Percentiles rank a stretch among this genome's conserved stretches.
These are phyloP conservation scores for Daubentonia madagascariensis DNA, from an alignment of 2,113 vertebrate genomes.

Conservation along the genomic window DNA sequence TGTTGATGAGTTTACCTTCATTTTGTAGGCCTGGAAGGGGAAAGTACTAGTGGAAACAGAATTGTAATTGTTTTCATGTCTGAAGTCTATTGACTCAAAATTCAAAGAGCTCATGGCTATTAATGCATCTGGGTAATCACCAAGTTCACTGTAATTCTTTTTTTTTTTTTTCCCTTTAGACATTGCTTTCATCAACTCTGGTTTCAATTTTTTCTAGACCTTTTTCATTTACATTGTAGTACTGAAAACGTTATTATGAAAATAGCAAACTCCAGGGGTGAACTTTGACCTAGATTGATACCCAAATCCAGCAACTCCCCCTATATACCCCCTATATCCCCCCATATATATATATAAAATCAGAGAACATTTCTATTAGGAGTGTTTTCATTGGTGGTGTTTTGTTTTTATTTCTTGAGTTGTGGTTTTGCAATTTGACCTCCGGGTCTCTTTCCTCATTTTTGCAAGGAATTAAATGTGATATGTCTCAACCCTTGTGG, in stretches of 20 bases:
- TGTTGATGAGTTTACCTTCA: not conserved
- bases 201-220: not conserved
- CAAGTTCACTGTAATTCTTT: not conserved
- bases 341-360: not conserved
- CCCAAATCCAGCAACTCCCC: not conserved
- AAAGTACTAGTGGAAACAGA: not conserved
- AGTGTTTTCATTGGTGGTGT: slow-evolving; percentile 19
- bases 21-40: not conserved
- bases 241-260: slow-evolving; percentile 13
- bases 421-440: slow-evolving; percentile 55
- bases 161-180: not conserved
- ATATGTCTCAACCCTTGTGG: not conserved
- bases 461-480: slow-evolving; percentile 49
- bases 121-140: not conserved
- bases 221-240: not conserved
- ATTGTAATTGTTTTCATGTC: not conserved
- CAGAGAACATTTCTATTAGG: slow-evolving; percentile 16
- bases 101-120: not conserved
- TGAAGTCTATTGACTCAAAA: not conserved
- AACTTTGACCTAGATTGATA: slow-evolving; percentile 12
- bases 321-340: too few species aligned
- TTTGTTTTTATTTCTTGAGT: slow-evolving; percentile 56
- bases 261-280: not conserved
- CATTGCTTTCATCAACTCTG: not conserved
- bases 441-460: slow-evolving; percentile 4